Evolutionary conservation across 2,888 invertebrate species (phyloP), one percentile per base, ranked within the genome.

Genomic region (Lobophora halterata): DNA sequence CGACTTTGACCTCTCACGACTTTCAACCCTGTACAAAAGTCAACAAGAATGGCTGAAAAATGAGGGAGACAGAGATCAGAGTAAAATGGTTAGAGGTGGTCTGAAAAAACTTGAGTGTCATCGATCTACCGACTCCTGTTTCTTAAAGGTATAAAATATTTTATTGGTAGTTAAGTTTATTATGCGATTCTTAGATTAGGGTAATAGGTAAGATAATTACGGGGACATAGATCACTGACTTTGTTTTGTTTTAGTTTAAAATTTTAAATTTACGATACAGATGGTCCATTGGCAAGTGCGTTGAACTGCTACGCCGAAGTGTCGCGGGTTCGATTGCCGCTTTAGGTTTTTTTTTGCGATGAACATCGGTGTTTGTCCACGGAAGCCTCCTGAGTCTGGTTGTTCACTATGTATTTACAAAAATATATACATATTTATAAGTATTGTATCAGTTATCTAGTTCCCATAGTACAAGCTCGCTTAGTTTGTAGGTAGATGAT

Each of bases 101-200:
- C 55, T 71, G 79, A 80, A 80, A 81, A 79, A 74, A 49, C 48
- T 39, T 57, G 55, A 61, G 64, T 55, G 59, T 63, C 74, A 76
- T 77, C 70, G 78, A 79, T 78, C 74, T 66, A 56, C 67, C 66
- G 66, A 63, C 74, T 65, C 61, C 65, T 57, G 57, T 61, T 66
- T 72, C 67, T 65, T 62, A 59, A 58, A 65, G 73, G 73, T 68
- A 71, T 80, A 79, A 81, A 86, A 83, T 81, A 81, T 86, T 86
- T 86, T 86, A 86, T 85, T 62, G 79, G 74, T 69, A 75, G 62
- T 83, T 78, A 86, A 85, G 76, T 82, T 85, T 85, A 82, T 79
- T 82, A 76, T 73, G 61, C 67, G 57, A 59, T 71, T 75, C 63
- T 40, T 55, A 78, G 79, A 80, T 86, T 85, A 85, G 74, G 67